Evolutionary conservation across 2,888 invertebrate genomes (phyloP), one percentile per base, ranked within the genome.

Genomic region (Apodemia zela): DNA sequence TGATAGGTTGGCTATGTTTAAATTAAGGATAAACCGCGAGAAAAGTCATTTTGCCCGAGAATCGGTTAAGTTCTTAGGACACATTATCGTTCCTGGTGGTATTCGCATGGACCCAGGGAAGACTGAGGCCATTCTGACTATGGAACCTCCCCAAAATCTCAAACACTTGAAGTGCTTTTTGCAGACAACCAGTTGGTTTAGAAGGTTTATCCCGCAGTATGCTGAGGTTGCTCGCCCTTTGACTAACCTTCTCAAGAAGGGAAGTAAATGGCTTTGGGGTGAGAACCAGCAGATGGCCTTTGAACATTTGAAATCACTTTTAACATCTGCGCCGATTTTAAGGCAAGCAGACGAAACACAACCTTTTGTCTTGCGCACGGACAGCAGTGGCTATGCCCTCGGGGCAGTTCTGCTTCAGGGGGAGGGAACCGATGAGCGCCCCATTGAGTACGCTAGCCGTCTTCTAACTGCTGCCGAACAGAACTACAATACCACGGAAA

Each of bases 41-140:
- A 79, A 79, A 68, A 71, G 73, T 54, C 25, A 18, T 10, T 75
- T 75, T 42, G 70, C 69, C 8, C 49, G 70, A 0, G 66, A 68
- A 18, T 68, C 68, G 0, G 72, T 79, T 0, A 78, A 75, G 35
- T 78, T 74, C 38, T 64, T 78, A 0, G 75, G 76, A 0, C 78
- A 77, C 62, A 64, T 77, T 1, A 72, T 79, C 7, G 70, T 73
- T 0, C 72, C 67, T 5, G 71, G 70, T 4, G 76, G 77, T 73
- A 10, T 49, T 7, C 61, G 66, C 21, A 58, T 66, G 21, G 76
- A 79, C 58, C 73, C 75, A 0, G 73, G 71, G 0, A 78, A 79
- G 0, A 15, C 47, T 0, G 57, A 71, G 38, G 38, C 38, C 4
- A 42, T 42, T 13, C 7, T 42, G 13, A 0, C 38, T 18, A 72